Conservation (phyloP, 2,797 vertebrate genomes). For the Etheostoma perlongum region DNA sequence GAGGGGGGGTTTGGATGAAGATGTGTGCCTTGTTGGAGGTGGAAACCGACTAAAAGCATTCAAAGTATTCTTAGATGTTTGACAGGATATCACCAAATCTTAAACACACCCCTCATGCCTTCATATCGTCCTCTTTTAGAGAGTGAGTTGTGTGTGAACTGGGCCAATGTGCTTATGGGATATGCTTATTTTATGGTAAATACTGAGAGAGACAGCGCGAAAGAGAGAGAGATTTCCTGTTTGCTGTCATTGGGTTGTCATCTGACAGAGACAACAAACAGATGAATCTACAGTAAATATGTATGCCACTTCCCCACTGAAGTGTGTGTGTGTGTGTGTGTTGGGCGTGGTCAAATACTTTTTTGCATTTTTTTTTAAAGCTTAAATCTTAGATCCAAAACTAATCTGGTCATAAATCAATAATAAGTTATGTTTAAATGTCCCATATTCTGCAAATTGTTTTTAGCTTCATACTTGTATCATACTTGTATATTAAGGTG, state of each 20-base stretch:
- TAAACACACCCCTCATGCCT: neutral
- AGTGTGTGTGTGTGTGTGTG: slow-evolving; percentile 12
- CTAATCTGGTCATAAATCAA: neutral
- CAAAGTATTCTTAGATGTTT: slow-evolving; percentile 28
- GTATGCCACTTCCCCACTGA: slow-evolving; percentile 58
- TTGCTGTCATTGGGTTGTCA: slow-evolving; percentile 34
- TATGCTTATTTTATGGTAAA: neutral
- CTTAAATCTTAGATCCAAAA: neutral
- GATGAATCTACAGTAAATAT: slow-evolving; percentile 73
- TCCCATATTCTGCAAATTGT: too few species aligned
- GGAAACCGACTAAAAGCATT: slow-evolving; percentile 43
- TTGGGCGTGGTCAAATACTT: slow-evolving; percentile 19
- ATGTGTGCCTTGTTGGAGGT: slow-evolving; percentile 16
- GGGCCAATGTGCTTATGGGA: too few species aligned
- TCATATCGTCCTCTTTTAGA: neutral
- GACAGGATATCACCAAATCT: slow-evolving; percentile 9
- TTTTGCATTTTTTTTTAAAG: neutral
- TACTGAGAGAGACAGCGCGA: neutral
- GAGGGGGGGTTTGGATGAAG: slow-evolving; percentile 23
- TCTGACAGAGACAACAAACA: slow-evolving; percentile 33
- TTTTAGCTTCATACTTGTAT: too few species aligned
- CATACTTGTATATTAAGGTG: too few species aligned
- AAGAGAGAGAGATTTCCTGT: neutral
- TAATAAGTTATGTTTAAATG: neutral
- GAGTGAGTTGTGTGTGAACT: neutral